phyloP scores from a whole-genome alignment of 2,113 vertebrate species.

The Cephalopterus ornatus region DNA sequence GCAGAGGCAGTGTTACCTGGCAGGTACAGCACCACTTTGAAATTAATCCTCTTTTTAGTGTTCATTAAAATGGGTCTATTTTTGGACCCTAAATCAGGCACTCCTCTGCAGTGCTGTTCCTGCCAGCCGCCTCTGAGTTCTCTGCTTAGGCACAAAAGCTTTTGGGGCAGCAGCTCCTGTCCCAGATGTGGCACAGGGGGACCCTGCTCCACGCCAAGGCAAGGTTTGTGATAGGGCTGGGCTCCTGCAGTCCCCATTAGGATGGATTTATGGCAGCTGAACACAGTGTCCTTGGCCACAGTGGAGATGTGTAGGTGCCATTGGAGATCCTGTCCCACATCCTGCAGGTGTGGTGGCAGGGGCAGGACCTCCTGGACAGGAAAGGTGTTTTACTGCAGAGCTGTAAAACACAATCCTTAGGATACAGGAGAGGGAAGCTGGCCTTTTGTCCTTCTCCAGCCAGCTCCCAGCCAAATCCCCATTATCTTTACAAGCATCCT shows the following conservation, averaged over 20 bases:
- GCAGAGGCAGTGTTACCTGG: not conserved
- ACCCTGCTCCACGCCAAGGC: not conserved
- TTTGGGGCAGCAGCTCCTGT: not conserved
- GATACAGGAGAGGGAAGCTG: not conserved
- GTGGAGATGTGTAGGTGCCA: not conserved
- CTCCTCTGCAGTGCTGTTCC: not conserved
- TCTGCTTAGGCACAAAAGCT: not conserved
- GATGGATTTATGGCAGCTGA: not conserved
- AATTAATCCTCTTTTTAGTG: not conserved
- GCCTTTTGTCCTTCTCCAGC: not conserved
- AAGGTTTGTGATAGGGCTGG: not conserved
- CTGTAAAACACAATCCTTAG: not conserved
- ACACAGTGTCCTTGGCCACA: not conserved
- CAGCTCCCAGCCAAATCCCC: not conserved
- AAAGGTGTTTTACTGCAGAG: not conserved
- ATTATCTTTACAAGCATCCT: not conserved
- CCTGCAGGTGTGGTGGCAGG: rapidly evolving
- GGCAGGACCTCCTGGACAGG: not conserved
- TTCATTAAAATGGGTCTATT: not conserved
- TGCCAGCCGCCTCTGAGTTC: not conserved
- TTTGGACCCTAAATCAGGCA: not conserved
- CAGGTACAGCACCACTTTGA: not conserved
- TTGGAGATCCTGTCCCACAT: not conserved
- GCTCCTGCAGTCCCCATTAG: rapidly evolving
- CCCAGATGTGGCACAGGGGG: rapidly evolving